Evolutionary conservation across 1,140 invertebrate genomes (phyloP).

Genomic region (Bombus terrestris): DNA sequence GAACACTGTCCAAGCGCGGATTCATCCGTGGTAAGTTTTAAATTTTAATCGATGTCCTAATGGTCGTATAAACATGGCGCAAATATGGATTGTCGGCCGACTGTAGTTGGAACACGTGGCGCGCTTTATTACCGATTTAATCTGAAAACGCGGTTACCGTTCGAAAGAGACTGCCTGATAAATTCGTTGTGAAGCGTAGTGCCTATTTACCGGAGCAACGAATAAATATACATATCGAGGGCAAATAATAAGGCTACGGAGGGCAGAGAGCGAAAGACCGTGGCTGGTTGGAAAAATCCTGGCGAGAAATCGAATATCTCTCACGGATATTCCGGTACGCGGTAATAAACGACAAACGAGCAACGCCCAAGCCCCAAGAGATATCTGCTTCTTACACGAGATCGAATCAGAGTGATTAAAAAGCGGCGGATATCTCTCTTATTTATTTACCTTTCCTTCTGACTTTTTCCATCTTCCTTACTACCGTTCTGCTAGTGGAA

Average conservation of each 20-base stretch:
- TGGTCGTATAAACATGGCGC: neutral
- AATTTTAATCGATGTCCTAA: constrained; percentile 2
- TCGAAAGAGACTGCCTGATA: neutral
- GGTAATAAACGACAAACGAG: constrained; percentile 3
- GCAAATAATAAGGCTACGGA: neutral
- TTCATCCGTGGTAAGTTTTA: neutral
- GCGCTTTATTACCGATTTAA: constrained; percentile 5
- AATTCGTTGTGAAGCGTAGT: neutral
- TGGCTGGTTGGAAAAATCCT: neutral
- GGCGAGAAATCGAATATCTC: neutral
- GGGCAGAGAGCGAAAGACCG: neutral
- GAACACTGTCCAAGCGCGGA: no score
- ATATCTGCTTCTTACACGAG: neutral
- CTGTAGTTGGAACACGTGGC: constrained; percentile 1
- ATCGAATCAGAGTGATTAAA: constrained; percentile 34
- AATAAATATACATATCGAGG: neutral
- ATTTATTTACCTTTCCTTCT: neutral
- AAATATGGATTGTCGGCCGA: constrained; percentile 12
- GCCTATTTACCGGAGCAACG: neutral
- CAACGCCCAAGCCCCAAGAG: neutral
- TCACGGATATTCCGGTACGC: neutral
- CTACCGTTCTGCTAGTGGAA: no score
- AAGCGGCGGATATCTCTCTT: neutral
- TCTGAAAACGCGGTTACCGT: neutral
- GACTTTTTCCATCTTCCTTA: no score